Conservation (phyloP, 2,888 invertebrate genomes). For the Malthinus flaveolus region DNA sequence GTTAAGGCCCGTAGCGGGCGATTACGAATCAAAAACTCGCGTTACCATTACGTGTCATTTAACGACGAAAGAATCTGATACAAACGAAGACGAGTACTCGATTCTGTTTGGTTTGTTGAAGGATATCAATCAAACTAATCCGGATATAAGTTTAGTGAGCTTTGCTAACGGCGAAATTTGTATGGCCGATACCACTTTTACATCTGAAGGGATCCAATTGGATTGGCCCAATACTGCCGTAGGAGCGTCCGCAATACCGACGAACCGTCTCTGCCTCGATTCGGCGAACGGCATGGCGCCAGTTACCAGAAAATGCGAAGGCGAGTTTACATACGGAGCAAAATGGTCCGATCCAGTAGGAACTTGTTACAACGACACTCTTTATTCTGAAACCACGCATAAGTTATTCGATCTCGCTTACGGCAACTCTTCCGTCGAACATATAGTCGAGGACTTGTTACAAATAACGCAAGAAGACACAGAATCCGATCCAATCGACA, state of each 20-base stretch:
- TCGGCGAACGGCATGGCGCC: slow-evolving; percentile 61
- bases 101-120: neutral
- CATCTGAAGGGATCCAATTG: slow-evolving; percentile 12
- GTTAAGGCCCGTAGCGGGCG: slow-evolving; percentile 11
- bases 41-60: slow-evolving; percentile 8
- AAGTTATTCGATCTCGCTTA: slow-evolving; percentile 11
- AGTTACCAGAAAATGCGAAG: slow-evolving; percentile 58
- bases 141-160: neutral
- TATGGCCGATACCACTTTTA: slow-evolving; percentile 5
- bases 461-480: slow-evolving; percentile 5
- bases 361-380: slow-evolving; percentile 1
- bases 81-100: neutral
- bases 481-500: slow-evolving; percentile 8
- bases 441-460: slow-evolving; percentile 7
- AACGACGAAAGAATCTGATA: neutral
- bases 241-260: slow-evolving; percentile 58
- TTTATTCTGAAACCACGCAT: slow-evolving; percentile 10
- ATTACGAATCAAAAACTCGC: neutral
- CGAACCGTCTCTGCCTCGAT: slow-evolving; percentile 54
- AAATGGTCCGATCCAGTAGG: slow-evolving; percentile 52
- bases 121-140: neutral
- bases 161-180: slow-evolving; percentile 26
- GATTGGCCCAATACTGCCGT: slow-evolving; percentile 56
- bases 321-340: slow-evolving; percentile 61
- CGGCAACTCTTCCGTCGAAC: slow-evolving; percentile 7